Conservation (phyloP, 2,797 vertebrate species). For the Karalla daura region DNA sequence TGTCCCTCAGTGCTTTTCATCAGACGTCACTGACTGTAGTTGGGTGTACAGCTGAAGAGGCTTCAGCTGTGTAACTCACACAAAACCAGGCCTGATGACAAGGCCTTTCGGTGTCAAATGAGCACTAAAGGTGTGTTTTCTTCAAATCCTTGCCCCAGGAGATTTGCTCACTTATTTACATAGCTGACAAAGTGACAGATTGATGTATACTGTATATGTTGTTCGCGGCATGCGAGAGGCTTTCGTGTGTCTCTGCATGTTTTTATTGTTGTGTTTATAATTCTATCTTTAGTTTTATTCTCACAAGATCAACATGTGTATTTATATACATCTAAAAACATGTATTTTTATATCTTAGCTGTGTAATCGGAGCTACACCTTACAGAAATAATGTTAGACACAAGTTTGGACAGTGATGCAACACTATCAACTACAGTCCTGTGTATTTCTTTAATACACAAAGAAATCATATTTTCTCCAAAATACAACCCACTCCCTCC, state of each 20-base stretch:
- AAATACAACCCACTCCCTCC: constrained; percentile 41
- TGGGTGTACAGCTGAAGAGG: constrained; percentile 19
- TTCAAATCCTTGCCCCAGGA: constrained; percentile 1
- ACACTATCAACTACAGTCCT: constrained; percentile 4
- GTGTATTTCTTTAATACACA: constrained; percentile 25
- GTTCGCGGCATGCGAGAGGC: neutral
- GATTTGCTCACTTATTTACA: constrained; percentile 28
- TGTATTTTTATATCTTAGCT: too few relatives aligned
- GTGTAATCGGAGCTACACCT: too few relatives aligned
- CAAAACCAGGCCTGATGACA: constrained; percentile 42
- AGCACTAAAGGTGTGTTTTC: constrained; percentile 34
- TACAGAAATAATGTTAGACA: constrained; percentile 8
- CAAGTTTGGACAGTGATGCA: neutral
- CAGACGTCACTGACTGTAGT: constrained; percentile 30
- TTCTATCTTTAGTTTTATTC: neutral
- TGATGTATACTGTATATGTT: constrained; percentile 4
- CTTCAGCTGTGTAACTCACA: constrained; percentile 46
- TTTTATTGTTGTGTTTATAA: neutral
- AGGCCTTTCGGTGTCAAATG: constrained; percentile 52
- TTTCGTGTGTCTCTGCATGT: neutral
- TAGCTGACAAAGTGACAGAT: constrained; percentile 37
- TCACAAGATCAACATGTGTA: neutral
- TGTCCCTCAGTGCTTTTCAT: constrained; percentile 56
- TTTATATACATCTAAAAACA: too few relatives aligned
- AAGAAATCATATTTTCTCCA: constrained; percentile 49